Base-by-base conservation (phyloP, 2,113 vertebrate genomes). In the rat (Rattus norvegicus) region DNA sequence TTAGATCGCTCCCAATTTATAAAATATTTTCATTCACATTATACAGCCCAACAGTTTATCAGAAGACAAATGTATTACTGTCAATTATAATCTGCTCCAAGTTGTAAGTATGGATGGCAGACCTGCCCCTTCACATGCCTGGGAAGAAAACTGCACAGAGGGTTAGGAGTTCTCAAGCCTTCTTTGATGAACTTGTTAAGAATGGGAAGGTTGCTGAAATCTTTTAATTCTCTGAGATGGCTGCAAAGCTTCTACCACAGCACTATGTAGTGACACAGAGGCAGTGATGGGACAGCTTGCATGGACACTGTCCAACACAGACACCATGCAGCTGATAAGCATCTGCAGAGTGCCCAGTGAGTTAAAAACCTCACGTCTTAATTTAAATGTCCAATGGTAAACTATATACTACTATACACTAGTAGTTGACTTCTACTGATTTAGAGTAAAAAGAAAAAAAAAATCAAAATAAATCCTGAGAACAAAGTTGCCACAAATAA, bases 61-160 rank as follows among this genome's bases (percentile, higher is more conserved):
- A 95, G 43, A 83, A 94, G 72, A 90, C 36, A 89, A 81, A 83
- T 39, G 7, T 80, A 61, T 54, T 63, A 67, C n/a, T 90, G 28
- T 47, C 7, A 90, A 73, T 80, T 83, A 85, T 20, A 92, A 87
- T 90, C 77, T 97, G 73, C 22, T 91, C 36, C 30, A 87, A 49
- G 90, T 90, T 96, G 63, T 88, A 33, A 89, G 96, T 39, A 93
- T 2, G 88, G 5, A 80, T 56, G 1, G 36, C 26, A 39, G 75
- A 52, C 49, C 59, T 65, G 88, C 91, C 61, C 88, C 19, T 94
- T 94, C 95, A 92, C 36, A 63, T 88, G 65, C 63, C 43, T 94
- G 49, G 95, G 96, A 95, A 95, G 24, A 63, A 63, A 65, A 96
- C 20, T 79, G n/a, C 39, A 95, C 9, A 95, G 80, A 95, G 65